phyloP scores from a whole-genome alignment of 2,888 invertebrate genomes.

The Dolomedes plantarius region DNA sequence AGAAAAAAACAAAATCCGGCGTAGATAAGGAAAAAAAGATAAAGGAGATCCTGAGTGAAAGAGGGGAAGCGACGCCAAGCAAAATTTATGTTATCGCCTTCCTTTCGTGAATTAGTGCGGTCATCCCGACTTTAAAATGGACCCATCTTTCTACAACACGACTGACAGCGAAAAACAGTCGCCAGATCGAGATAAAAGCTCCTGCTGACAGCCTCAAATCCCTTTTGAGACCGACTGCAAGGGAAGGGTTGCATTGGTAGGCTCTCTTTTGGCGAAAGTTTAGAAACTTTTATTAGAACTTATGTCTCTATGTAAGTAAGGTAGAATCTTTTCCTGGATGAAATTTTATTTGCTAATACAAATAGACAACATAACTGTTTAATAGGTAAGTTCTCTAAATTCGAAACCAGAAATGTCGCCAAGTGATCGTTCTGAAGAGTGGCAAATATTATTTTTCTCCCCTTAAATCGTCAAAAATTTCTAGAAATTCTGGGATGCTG shows the following conservation, averaged over 20 bases:
- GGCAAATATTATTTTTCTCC: too few species aligned
- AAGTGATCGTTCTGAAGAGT: too few species aligned
- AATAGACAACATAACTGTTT: too few species aligned
- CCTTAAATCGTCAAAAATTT: too few species aligned
- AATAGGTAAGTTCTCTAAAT: too few species aligned
- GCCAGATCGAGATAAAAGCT: slow-evolving; percentile 64
- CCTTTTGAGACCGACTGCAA: background rate
- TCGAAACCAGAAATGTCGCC: too few species aligned
- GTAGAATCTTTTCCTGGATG: too few species aligned
- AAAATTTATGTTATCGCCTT: slow-evolving; percentile 64
- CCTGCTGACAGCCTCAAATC: slow-evolving; percentile 63
- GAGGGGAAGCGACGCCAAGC: slow-evolving; percentile 19
- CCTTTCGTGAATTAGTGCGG: slow-evolving; percentile 63
- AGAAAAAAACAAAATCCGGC: slow-evolving; percentile 1
- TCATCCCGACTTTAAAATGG: slow-evolving; percentile 67
- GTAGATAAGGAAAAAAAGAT: slow-evolving; percentile 20
- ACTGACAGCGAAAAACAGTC: slow-evolving; percentile 62
- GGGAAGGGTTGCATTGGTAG: background rate
- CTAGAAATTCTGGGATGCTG: too few species aligned
- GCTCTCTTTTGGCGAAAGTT: background rate
- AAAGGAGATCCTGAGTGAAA: slow-evolving; percentile 8
- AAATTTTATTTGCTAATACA: too few species aligned
- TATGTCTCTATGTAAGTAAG: too few species aligned
- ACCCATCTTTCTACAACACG: slow-evolving; percentile 56
- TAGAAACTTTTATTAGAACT: too few species aligned